Conservation (phyloP, 2,797 vertebrate species). For the Ptychadena robeensis region DNA sequence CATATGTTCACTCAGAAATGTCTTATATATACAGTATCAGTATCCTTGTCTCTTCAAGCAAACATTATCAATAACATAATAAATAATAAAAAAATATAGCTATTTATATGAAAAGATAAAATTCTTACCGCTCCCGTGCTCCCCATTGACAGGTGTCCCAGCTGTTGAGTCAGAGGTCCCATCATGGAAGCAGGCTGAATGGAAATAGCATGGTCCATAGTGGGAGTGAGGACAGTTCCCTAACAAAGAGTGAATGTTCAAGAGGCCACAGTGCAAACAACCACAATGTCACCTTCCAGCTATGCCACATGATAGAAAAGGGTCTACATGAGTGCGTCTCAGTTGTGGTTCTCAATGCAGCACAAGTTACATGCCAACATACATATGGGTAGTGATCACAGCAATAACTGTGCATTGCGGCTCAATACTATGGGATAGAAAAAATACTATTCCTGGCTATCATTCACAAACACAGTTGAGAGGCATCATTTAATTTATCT, state of each 20-base stretch:
- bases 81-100: background rate
- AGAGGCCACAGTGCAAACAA: conserved; percentile 26
- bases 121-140: conserved; percentile 83
- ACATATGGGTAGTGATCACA: background rate
- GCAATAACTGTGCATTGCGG: background rate
- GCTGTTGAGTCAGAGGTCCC: conserved; percentile 87
- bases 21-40: background rate
- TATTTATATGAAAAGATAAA: background rate
- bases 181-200: conserved; percentile 90
- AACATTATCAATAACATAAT: background rate
- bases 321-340: background rate
- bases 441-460: background rate
- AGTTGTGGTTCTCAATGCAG: background rate
- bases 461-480: background rate
- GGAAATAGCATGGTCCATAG: conserved; percentile 89
- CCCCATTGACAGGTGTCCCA: conserved; percentile 89
- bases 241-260: conserved; percentile 62
- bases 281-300: conserved; percentile 6
- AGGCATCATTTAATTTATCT: background rate
- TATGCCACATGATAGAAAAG: background rate
- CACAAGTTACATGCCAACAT: background rate
- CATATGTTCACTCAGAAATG: no score
- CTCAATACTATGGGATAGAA: background rate
- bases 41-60: background rate
- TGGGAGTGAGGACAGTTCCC: conserved; percentile 86